These are phyloP conservation scores for Trachelus stipa DNA, from an alignment of 2,888 invertebrate genomes.

Conservation along the genomic window DNA sequence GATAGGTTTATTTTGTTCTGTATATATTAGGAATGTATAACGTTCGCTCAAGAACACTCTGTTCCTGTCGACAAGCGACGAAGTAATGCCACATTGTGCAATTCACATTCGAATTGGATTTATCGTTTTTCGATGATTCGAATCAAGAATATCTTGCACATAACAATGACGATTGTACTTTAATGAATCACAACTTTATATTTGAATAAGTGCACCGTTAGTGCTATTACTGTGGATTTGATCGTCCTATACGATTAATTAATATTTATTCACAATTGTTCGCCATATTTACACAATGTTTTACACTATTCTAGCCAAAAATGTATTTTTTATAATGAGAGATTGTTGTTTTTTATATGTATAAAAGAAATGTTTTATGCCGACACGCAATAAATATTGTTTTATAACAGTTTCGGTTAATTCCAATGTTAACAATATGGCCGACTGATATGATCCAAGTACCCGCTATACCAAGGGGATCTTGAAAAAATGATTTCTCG, in stretches of 20 bases:
- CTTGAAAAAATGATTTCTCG: neutral
- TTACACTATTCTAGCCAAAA: conserved; percentile 13
- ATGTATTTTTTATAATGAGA: conserved; percentile 26
- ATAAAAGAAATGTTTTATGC: neutral
- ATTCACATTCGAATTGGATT: neutral
- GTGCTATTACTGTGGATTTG: neutral
- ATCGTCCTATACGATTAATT: neutral
- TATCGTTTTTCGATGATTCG: neutral
- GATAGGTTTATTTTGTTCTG: neutral
- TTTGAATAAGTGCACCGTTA: neutral
- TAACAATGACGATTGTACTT: neutral
- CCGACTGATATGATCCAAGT: neutral
- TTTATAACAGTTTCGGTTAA: neutral
- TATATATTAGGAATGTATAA: neutral
- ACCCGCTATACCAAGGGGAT: neutral
- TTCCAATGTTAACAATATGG: neutral
- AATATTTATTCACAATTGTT: neutral
- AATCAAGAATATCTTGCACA: neutral
- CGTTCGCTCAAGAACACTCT: neutral
- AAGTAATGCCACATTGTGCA: neutral
- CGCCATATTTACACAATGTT: conserved; percentile 17
- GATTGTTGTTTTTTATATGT: conserved; percentile 15
- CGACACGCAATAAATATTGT: neutral
- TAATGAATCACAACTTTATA: neutral
- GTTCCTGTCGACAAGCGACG: neutral